Evolutionary conservation across 1,140 invertebrate genomes (phyloP), one percentile per base, ranked within the genome.

Genomic region (Rhyacophila brunnea): DNA sequence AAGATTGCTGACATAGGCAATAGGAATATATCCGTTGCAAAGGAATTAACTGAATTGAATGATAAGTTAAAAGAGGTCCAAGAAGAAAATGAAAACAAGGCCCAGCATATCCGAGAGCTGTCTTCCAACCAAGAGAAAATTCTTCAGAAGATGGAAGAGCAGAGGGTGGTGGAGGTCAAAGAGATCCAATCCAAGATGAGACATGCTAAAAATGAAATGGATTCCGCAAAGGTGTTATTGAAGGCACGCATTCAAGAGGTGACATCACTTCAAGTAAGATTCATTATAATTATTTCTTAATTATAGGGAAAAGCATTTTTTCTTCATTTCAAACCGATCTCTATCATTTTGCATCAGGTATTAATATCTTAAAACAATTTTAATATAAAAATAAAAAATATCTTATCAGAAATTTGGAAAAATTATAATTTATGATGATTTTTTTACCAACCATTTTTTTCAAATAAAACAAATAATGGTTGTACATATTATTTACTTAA

Each of bases 1-100:
- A 70, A 80, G 35, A 67, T 78, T 4, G 74, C 75, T 10, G 75
- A 81, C 42, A 74, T 75, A 28, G 74, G 77, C 38, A 70, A 76
- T 18, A 77, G 80, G 51, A 70, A 71, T 6, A 66, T 65, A 2
- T 75, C 75, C 49, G 62, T 83, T 34, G 73, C 81, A 67, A 68
- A 68, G 2, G 74, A 82, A 62, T 67, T 77, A 5, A 69, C 75
- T 32, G 73, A 70, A 52, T 67, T 71, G 9, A 57, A 64, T 43
- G 48, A 57, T 10, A 44, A 54, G 19, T 28, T 64, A 9, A 17
- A 28, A 40, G 52, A 60, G 17, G 35, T 52, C 28, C 11, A 49
- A 23, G 52, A 64, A 28, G 62, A 67, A 40, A 64, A 58, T 20
- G 44, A 60, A 43, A 55, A 10, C 23, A 64, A 61, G 40, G 40